Evolutionary conservation across 2,888 invertebrate species (phyloP), one percentile per base, ranked within the genome.

Genomic region (Andrena dorsata): DNA sequence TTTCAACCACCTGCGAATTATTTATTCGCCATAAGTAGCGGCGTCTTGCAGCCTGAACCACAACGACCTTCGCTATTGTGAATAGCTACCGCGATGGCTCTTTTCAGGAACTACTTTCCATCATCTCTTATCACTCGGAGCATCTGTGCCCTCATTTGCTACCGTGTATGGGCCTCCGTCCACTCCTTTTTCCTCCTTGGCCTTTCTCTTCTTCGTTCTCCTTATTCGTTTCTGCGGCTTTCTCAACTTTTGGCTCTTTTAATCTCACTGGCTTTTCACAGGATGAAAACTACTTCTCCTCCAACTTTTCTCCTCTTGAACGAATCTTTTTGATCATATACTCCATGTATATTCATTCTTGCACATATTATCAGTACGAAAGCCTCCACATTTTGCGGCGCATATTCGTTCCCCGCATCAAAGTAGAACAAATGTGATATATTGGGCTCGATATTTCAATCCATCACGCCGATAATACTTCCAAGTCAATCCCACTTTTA

Each of bases 61-160:
- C 74, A 69, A 32, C 75, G 61, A 75, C 63, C 77, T 79, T 72
- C 80, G 70, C 66, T 73, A 74, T 74, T 76, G 79, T 76, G 68
- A 89, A 81, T 69, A 83, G 84, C 74, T 56, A 82, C 58, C 70
- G 80, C 88, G 90, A 91, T 89, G 90, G 92, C 90, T 90, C 92
- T 92, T 92, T 92, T 92, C 92, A 92, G 86, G 85, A 86, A 83
- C 89, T 88, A 89, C 90, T 90, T 91, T 89, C 90, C 90, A 92
- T 92, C 92, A 91, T 90, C 88, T 77, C 90, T 91, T 92, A 92
- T 92, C 92, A 84, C 82, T 78, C 77, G 13, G 88, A 83, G 85
- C 90, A 92, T 92, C 92, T 92, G 90, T 86, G 91, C 89, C 91
- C 92, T 92, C 92, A 91, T 92, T 92, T 92, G 89, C 92, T 91